phyloP scores from a whole-genome alignment of 1,140 invertebrate genomes.

The Zaprionus inermis region DNA sequence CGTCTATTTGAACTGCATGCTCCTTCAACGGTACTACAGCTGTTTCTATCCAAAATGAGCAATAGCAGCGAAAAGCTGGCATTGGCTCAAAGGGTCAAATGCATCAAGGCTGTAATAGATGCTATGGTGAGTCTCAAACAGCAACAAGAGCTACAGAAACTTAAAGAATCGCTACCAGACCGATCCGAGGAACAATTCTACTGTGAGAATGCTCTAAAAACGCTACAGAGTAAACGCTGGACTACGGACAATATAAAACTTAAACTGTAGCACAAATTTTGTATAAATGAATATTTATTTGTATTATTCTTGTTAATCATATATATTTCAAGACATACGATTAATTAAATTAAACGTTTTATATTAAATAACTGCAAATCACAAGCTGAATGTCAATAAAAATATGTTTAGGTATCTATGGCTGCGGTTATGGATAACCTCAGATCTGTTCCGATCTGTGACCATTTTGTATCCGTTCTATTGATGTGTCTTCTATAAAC shows the following conservation, averaged over 20 bases:
- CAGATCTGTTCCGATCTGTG: slow-evolving; percentile 5
- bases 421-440: background rate
- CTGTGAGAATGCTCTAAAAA: slow-evolving; percentile 79
- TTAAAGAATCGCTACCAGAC: slow-evolving; percentile 66
- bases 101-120: slow-evolving; percentile 76
- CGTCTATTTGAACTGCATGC: slow-evolving; percentile 72
- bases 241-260: slow-evolving; percentile 80
- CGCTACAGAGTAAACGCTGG: slow-evolving; percentile 80
- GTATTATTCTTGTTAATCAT: slow-evolving; percentile 61
- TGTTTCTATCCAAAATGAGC: slow-evolving; percentile 77
- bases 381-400: slow-evolving; percentile 77
- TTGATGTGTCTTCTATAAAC: slow-evolving; percentile 11
- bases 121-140: slow-evolving; percentile 76
- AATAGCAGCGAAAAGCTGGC: slow-evolving; percentile 71
- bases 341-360: slow-evolving; percentile 53
- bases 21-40: slow-evolving; percentile 67
- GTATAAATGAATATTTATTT: slow-evolving; percentile 68
- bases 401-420: slow-evolving; percentile 28
- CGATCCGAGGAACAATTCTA: slow-evolving; percentile 80
- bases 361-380: slow-evolving; percentile 78
- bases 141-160: slow-evolving; percentile 68
- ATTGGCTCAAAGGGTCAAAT: slow-evolving; percentile 72
- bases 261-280: slow-evolving; percentile 60
- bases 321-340: slow-evolving; percentile 54
- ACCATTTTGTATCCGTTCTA: background rate